Evolutionary conservation across 1,140 invertebrate genomes (phyloP).

Genomic region (Diachasma alloeum): DNA sequence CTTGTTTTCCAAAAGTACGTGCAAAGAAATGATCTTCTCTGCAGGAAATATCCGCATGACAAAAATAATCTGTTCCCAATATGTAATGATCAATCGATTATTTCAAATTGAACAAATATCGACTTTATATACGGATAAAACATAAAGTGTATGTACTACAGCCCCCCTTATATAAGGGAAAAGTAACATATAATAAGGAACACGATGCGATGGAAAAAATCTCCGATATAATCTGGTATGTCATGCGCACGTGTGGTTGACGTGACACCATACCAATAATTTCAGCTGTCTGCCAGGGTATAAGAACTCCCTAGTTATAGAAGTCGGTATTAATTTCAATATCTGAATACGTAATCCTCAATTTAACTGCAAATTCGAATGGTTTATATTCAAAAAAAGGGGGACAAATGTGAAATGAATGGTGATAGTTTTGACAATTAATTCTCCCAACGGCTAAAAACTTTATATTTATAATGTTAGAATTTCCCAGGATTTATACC

Average conservation of each 20-base stretch:
- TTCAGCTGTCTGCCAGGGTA: not conserved
- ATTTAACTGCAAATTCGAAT: not conserved
- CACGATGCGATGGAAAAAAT: not conserved
- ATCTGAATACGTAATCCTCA: conserved; percentile 1
- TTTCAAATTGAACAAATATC: not conserved
- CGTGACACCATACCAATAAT: conserved; percentile 5
- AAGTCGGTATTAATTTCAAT: conserved; percentile 4
- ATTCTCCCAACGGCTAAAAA: not conserved
- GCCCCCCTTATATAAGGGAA: not conserved
- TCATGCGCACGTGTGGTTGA: not conserved
- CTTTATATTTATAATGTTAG: not conserved
- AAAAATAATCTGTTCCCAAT: too few species aligned
- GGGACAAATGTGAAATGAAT: not conserved
- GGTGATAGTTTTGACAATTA: not conserved
- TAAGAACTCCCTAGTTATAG: not conserved
- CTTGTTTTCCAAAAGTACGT: too few species aligned
- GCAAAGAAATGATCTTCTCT: too few species aligned
- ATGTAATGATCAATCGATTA: not conserved
- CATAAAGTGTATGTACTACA: not conserved
- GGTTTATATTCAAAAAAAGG: not conserved
- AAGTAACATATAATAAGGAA: not conserved
- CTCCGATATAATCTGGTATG: not conserved
- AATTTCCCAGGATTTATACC: not conserved
- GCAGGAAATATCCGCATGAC: too few species aligned
- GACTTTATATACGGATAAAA: not conserved